Conservation (phyloP, 2,113 vertebrate species). For the Tetraodon nigroviridis region DNA sequence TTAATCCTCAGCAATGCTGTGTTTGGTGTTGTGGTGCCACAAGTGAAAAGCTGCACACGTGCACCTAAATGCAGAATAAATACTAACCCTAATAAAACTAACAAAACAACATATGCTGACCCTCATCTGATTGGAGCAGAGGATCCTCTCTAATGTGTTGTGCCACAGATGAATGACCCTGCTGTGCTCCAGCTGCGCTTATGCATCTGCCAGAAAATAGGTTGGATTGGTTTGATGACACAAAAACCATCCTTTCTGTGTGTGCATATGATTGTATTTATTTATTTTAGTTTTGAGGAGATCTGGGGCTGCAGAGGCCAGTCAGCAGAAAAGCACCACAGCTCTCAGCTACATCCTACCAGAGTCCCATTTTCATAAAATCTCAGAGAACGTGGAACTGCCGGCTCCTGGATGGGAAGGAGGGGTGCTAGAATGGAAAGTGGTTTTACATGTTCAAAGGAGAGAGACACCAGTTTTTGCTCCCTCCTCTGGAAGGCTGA, state of each 20-base stretch:
- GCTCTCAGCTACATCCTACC: slow-evolving; percentile 56
- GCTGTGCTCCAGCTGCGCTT: slow-evolving; percentile 75
- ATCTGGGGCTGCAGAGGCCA: slow-evolving; percentile 74
- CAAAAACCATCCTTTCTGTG: background rate
- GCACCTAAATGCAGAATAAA: slow-evolving; percentile 50
- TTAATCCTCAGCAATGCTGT: too few relatives aligned
- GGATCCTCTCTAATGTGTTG: slow-evolving; percentile 69
- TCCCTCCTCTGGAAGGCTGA: slow-evolving; percentile 77
- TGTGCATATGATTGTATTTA: slow-evolving; percentile 14
- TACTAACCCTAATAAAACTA: slow-evolving; percentile 61
- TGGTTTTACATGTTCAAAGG: slow-evolving; percentile 12
- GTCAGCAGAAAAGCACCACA: slow-evolving; percentile 75
- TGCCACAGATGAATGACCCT: slow-evolving; percentile 81
- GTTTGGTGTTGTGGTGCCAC: slow-evolving; percentile 5
- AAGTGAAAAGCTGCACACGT: slow-evolving; percentile 31
- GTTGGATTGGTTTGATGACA: slow-evolving; percentile 68
- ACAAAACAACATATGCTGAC: slow-evolving; percentile 75
- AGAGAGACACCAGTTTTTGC: slow-evolving; percentile 44
- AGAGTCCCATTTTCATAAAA: slow-evolving; percentile 65
- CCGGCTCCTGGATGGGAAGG: slow-evolving; percentile 32
- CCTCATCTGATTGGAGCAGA: slow-evolving; percentile 62
- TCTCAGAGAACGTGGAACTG: slow-evolving; percentile 65
- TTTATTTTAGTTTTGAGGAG: too few relatives aligned
- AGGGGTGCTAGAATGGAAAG: slow-evolving; percentile 13
- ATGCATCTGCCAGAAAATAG: slow-evolving; percentile 79